These are phyloP conservation scores for Anolis sagrei DNA, from an alignment of 2,113 vertebrate species.

Conservation along the genomic window DNA sequence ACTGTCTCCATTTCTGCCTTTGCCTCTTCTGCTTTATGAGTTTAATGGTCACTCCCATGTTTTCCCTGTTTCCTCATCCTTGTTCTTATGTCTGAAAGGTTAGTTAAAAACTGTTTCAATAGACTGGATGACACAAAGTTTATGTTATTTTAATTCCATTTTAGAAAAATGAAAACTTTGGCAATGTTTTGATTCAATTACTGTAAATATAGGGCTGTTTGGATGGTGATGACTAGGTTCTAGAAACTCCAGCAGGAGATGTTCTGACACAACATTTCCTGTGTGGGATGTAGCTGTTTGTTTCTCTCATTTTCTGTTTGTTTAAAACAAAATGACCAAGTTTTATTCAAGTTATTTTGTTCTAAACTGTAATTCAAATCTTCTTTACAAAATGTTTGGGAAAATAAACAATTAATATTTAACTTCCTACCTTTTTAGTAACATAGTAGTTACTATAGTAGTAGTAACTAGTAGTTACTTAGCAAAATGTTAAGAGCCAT, in stretches of 20 bases:
- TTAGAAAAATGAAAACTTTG: no score
- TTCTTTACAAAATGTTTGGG: no score
- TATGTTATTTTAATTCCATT: not conserved
- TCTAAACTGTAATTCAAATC: no score
- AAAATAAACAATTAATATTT: no score
- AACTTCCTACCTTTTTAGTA: no score
- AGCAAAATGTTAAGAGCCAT: no score
- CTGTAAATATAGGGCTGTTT: not conserved
- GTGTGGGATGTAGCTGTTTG: conserved; percentile 38
- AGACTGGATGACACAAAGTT: not conserved
- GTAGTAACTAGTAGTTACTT: no score
- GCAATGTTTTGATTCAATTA: not conserved
- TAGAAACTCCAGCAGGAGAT: conserved; percentile 25
- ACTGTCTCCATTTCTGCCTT: not conserved
- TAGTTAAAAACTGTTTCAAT: not conserved
- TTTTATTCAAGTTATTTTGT: no score
- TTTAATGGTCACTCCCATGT: not conserved
- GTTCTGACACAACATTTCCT: conserved; percentile 41
- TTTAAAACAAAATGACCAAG: not conserved
- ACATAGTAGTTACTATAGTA: no score
- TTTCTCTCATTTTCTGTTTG: conserved; percentile 12
- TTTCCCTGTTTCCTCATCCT: not conserved
- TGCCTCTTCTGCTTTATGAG: not conserved
- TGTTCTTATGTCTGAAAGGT: not conserved
- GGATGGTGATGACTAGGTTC: not conserved